phyloP scores from a whole-genome alignment of 2,888 invertebrate species.

The Anticlea derivata region DNA sequence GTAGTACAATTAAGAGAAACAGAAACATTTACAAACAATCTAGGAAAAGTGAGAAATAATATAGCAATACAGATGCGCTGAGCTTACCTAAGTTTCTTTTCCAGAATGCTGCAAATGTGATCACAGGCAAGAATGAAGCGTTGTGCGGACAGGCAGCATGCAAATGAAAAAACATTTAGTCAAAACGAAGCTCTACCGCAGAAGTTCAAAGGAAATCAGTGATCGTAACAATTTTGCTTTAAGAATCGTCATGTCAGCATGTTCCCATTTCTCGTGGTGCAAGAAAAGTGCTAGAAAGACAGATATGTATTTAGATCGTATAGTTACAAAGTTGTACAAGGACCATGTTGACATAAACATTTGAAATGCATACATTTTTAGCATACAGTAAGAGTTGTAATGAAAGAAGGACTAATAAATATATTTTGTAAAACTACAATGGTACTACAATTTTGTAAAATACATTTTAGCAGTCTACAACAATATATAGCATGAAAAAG shows the following conservation, averaged over 20 bases:
- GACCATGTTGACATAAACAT: conserved; percentile 5
- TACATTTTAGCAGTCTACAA: conserved; percentile 7
- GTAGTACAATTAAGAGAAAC: conserved; percentile 17
- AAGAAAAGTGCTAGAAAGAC: no score
- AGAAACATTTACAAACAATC: conserved; percentile 35
- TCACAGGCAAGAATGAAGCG: conserved; percentile 81
- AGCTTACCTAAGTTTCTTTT: conserved; percentile 93
- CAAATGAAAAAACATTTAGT: conserved; percentile 80
- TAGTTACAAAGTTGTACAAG: background rate
- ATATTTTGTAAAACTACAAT: background rate
- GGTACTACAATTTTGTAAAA: conserved; percentile 7
- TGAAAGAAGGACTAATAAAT: background rate
- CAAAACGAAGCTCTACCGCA: conserved; percentile 45
- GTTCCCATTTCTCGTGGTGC: conserved; percentile 3
- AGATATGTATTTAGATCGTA: background rate
- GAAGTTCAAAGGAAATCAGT: conserved; percentile 14
- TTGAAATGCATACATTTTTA: background rate
- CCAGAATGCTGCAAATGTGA: conserved; percentile 89
- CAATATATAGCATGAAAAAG: background rate
- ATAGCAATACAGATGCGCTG: conserved; percentile 47
- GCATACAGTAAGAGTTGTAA: background rate
- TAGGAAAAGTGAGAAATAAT: conserved; percentile 38
- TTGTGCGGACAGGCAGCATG: conserved; percentile 84
- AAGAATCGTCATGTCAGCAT: conserved; percentile 15
- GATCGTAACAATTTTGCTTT: background rate